phyloP scores from a whole-genome alignment of 2,888 invertebrate species.

The Cerceris rybyensis region DNA sequence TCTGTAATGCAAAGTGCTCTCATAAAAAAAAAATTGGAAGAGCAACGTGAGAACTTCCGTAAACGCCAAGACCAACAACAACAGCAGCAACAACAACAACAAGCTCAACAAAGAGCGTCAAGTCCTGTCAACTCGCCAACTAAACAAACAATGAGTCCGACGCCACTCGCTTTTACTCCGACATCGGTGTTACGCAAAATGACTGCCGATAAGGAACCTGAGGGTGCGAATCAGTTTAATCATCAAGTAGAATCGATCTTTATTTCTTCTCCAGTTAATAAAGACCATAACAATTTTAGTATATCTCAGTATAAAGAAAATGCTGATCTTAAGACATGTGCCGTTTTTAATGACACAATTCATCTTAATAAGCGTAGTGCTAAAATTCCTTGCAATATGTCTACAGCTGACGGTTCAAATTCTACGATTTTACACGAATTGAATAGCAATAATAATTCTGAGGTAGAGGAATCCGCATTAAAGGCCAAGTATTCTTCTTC shows the following conservation, averaged over 20 bases:
- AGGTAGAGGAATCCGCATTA: constrained; percentile 58
- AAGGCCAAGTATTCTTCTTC: constrained; percentile 57
- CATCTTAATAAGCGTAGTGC: constrained; percentile 39
- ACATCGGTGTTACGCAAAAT: constrained; percentile 96
- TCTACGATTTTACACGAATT: constrained; percentile 4
- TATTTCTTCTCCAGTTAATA: constrained; percentile 31
- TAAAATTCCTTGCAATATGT: constrained; percentile 21
- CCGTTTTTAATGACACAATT: constrained; percentile 23
- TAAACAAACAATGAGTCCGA: constrained; percentile 85
- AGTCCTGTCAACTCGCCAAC: constrained; percentile 80
- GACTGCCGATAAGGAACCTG: constrained; percentile 94
- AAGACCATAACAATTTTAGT: constrained; percentile 39
- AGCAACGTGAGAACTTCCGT: constrained; percentile 92
- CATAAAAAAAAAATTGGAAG: constrained; percentile 94
- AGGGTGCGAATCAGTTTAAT: constrained; percentile 81
- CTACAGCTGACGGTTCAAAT: constrained; percentile 6
- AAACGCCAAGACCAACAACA: constrained; percentile 88
- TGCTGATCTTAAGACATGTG: neutral
- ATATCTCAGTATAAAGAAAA: constrained; percentile 18
- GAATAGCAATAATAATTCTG: constrained; percentile 27
- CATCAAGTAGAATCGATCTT: constrained; percentile 66
- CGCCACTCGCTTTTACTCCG: constrained; percentile 94
- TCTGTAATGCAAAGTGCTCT: constrained; percentile 93
- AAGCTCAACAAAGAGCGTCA: constrained; percentile 71
- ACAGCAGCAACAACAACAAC: constrained; percentile 70